phyloP scores from a whole-genome alignment of 2,888 invertebrate species.

The Strigamia transsilvanica region DNA sequence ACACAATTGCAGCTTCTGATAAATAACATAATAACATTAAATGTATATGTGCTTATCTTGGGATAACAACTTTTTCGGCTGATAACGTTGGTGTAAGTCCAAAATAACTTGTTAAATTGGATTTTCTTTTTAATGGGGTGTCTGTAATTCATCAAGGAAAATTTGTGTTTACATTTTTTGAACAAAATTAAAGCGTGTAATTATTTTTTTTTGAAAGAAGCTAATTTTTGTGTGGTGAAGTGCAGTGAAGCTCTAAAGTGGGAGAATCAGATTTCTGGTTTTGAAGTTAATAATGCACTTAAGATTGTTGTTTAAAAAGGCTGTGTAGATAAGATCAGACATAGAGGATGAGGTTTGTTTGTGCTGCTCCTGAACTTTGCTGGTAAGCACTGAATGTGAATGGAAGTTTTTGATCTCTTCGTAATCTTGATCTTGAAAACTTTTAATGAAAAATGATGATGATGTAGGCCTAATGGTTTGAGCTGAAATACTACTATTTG shows the following conservation, averaged over 20 bases:
- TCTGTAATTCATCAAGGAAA: too few species aligned
- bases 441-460: too few species aligned
- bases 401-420: not conserved
- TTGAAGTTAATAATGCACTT: conserved; percentile 5
- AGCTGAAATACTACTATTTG: too few species aligned
- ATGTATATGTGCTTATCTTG: conserved; percentile 2
- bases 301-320: conserved; percentile 21
- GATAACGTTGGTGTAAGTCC: not conserved
- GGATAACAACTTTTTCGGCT: not conserved
- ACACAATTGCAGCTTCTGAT: conserved; percentile 40
- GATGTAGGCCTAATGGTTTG: too few species aligned
- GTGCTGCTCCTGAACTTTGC: not conserved
- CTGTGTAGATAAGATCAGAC: not conserved
- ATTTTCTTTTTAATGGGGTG: too few species aligned
- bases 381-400: not conserved
- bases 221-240: not conserved
- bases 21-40: conserved; percentile 32
- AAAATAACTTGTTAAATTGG: not conserved
- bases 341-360: conserved; percentile 3
- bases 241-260: not conserved
- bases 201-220: not conserved
- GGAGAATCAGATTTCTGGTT: not conserved
- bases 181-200: too few species aligned
- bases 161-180: too few species aligned
- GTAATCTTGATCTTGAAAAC: not conserved